phyloP scores from a whole-genome alignment of 2,113 vertebrate genomes.

The Psophia crepitans region DNA sequence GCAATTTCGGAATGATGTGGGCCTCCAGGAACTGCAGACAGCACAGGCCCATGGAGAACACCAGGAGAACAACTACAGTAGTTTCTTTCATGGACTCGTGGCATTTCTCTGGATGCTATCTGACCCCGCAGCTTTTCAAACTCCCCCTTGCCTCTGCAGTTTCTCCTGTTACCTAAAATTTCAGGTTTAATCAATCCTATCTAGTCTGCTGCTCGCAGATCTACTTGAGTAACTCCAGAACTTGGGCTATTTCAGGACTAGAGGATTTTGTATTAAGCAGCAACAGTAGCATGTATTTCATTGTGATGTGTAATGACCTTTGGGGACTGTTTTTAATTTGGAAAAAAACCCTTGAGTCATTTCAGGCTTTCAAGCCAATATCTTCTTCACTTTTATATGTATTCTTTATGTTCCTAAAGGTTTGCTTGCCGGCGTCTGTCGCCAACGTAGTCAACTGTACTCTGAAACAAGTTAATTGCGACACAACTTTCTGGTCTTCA shows the following conservation, averaged over 20 bases:
- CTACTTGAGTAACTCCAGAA: not conserved
- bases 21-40: not conserved
- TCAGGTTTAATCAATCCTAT: fast-evolving
- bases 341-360: not conserved
- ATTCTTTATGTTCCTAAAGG: not conserved
- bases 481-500: not conserved
- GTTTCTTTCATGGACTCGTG: not conserved
- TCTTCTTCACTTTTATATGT: not conserved
- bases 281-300: not conserved
- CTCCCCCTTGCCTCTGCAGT: not conserved
- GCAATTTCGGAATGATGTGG: fast-evolving
- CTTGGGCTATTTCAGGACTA: not conserved
- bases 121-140: not conserved
- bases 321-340: not conserved
- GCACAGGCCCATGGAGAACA: not conserved
- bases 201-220: fast-evolving
- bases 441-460: fast-evolving
- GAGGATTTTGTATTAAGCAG: not conserved
- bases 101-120: not conserved
- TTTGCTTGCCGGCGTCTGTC: not conserved
- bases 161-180: not conserved
- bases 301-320: fast-evolving
- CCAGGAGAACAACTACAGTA: not conserved
- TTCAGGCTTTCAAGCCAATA: not conserved
- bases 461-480: not conserved